phyloP scores from a whole-genome alignment of 35 echinoderm and acorn worm species.

The Anneissia japonica region DNA sequence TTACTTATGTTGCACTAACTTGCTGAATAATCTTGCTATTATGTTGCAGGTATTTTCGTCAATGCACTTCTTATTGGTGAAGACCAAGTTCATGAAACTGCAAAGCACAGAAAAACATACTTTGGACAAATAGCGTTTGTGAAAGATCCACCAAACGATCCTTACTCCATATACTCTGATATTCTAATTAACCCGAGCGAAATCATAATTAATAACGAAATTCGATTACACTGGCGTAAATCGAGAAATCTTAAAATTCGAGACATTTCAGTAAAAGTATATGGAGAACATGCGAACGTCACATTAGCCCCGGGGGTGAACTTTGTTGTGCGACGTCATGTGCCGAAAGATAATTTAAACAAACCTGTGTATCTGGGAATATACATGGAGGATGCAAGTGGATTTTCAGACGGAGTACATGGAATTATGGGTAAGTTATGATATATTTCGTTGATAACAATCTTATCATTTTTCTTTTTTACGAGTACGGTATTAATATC shows the following conservation, averaged over 20 bases:
- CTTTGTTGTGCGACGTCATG: slow-evolving; percentile 61
- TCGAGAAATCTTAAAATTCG: not conserved
- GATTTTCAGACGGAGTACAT: slow-evolving; percentile 67
- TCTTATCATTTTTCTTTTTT: no score
- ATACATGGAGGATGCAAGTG: slow-evolving; percentile 53
- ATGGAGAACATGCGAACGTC: slow-evolving; percentile 35
- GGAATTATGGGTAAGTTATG: slow-evolving; percentile 75
- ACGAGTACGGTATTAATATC: no score
- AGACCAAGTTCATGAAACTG: not conserved
- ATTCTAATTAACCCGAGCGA: not conserved
- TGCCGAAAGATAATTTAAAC: slow-evolving; percentile 5
- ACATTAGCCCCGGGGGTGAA: slow-evolving; percentile 24
- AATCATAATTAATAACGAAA: not conserved
- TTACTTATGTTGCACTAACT: no score
- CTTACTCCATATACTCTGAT: not conserved
- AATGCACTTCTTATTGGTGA: not conserved
- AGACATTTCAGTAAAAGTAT: not conserved
- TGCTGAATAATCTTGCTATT: no score
- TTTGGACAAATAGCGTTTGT: not conserved
- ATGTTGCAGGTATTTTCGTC: not conserved
- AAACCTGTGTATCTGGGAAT: slow-evolving; percentile 61
- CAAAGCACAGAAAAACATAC: not conserved
- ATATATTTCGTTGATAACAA: no score
- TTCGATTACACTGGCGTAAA: not conserved
- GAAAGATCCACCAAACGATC: not conserved